Conservation (phyloP, 2,113 vertebrate species). For the Engraulis encrasicolus region DNA sequence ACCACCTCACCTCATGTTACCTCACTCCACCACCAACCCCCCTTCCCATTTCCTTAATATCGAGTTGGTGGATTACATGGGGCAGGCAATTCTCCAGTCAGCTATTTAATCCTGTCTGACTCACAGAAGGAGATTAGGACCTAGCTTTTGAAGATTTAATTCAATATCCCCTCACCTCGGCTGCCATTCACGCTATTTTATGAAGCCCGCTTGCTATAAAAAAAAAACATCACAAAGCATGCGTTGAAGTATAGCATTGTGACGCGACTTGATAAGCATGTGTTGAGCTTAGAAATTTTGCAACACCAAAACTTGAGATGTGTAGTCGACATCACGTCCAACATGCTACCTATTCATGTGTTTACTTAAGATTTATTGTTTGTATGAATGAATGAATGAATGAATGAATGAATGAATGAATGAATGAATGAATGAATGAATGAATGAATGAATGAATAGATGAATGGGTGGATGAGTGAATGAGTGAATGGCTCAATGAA, state of each 20-base stretch:
- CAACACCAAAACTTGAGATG: not conserved
- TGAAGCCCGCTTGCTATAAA: not conserved
- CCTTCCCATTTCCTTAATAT: conserved; percentile 20
- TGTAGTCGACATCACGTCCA: too few species aligned
- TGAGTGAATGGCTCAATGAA: too few species aligned
- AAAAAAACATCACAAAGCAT: not conserved
- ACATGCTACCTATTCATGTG: not conserved
- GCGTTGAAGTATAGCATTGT: not conserved
- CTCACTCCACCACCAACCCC: not conserved
- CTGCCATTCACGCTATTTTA: not conserved
- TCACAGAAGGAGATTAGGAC: conserved; percentile 57
- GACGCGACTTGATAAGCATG: too few species aligned
- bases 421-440: too few species aligned
- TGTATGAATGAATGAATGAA: not conserved
- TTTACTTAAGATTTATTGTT: not conserved
- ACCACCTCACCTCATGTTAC: not conserved
- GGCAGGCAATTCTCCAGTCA: conserved; percentile 52
- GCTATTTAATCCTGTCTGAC: conserved; percentile 60
- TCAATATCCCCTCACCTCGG: conserved; percentile 48
- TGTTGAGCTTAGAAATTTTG: too few species aligned
- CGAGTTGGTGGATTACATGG: conserved; percentile 59
- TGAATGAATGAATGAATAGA: not conserved
- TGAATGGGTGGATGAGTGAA: too few species aligned
- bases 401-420: too few species aligned
- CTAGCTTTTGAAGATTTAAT: conserved; percentile 64